Base-by-base conservation (phyloP, 2,113 vertebrate genomes). In the Micronycteris hirsuta region DNA sequence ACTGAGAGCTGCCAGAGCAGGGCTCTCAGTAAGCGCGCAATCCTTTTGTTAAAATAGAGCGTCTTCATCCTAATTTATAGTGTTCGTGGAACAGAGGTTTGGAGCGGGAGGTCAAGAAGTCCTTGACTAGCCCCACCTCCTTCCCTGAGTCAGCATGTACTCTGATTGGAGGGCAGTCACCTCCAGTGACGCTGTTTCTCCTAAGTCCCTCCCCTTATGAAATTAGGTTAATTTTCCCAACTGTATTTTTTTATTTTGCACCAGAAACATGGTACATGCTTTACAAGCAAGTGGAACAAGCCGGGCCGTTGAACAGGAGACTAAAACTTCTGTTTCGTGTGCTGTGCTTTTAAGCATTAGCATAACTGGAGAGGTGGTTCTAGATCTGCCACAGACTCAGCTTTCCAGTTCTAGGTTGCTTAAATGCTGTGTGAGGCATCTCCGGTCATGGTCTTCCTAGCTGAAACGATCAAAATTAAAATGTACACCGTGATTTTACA, bases 31-130 rank as follows among this genome's bases (percentile, higher is more conserved):
- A 31, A 91, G 33, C 43, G 63, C 63, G 4, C 13, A 0, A 0
- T 31, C 54, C 41, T n/a, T 89, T 67, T 36, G 0, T 20, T 33
- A 41, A 49, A 68, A 58, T 43, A 4, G 19, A 41, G 56, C 38
- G 26, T 45, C 17, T 41, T 24, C 67, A 15, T 80, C 74, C 2
- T 38, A 15, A 43, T 28, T 20, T 43, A 8, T 0, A 0, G 65
- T 67, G 26, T 43, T 43, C 49, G 49, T 49, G 7, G 67, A 16
- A n/a, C n/a, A n/a, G n/a, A n/a, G n/a, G n/a, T n/a, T n/a, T n/a
- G n/a, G n/a, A n/a, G n/a, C n/a, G 19, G 20, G 70, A 43, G 41
- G 26, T 92, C 26, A 4, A n/a, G 45, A 47, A 26, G 70, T 76
- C 45, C 26, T 15, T 92, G 26, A 20, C 68, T n/a, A 4, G 36